These are phyloP conservation scores for Lota lota DNA, from an alignment of 2,113 vertebrate genomes.

Conservation along the genomic window DNA sequence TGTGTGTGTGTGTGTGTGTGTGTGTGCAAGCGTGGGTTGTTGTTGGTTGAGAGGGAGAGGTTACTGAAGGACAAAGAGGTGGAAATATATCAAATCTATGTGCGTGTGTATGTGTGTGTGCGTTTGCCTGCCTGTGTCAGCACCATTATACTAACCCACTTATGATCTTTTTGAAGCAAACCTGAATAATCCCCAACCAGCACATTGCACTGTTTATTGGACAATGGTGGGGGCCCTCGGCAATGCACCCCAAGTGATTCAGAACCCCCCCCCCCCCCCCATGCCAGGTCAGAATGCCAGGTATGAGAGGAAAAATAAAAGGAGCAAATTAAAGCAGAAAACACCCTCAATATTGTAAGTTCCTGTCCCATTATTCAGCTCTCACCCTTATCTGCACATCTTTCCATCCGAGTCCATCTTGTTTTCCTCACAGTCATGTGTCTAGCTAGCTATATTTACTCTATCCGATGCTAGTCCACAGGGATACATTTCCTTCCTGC, in stretches of 20 bases:
- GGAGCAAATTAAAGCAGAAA: not conserved
- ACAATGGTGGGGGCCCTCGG: slow-evolving; percentile 32
- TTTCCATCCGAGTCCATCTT: too few relatives aligned
- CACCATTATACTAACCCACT: too few relatives aligned
- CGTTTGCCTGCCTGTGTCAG: too few relatives aligned
- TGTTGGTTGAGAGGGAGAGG: too few relatives aligned
- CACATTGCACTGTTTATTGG: slow-evolving; percentile 34
- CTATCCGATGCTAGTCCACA: too few relatives aligned
- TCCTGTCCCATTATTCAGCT: not conserved
- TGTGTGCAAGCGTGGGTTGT: not conserved
- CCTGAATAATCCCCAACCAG: slow-evolving; percentile 23
- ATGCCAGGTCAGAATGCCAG: not conserved
- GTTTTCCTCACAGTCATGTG: too few relatives aligned
- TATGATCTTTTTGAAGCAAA: not conserved
- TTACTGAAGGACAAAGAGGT: too few relatives aligned
- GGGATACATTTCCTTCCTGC: too few relatives aligned
- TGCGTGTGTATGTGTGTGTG: not conserved
- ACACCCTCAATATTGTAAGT: not conserved
- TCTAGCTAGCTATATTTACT: not conserved
- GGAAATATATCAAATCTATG: too few relatives aligned
- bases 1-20: not conserved
- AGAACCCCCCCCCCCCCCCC: not conserved
- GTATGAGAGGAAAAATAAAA: slow-evolving; percentile 15
- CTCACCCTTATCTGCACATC: too few relatives aligned
- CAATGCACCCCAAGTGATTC: slow-evolving; percentile 25